A percentile compares a stretch with the other conserved stretches of the same genome.
Conservation (phyloP, 2,113 vertebrate species). For the Poeciliopsis prolifica region DNA sequence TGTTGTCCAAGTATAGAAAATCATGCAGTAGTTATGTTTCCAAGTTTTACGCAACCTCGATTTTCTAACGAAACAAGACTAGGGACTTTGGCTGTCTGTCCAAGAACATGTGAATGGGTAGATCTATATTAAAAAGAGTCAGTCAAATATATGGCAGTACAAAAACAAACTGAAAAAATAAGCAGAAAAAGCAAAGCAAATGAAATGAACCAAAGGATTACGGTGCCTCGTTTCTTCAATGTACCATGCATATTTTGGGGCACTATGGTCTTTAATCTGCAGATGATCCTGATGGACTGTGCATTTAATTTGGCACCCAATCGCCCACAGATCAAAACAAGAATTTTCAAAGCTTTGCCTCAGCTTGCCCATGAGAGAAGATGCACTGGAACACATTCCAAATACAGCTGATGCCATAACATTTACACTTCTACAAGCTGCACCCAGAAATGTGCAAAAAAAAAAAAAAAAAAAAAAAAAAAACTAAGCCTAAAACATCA, state of each 20-base stretch:
- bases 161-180: conserved; percentile 8
- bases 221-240: conserved; percentile 54
- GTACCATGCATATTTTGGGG: conserved; percentile 50
- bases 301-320: conserved; percentile 57
- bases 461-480: neutral
- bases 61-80: conserved; percentile 67
- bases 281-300: conserved; percentile 44
- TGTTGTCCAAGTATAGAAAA: conserved; percentile 53
- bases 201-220: conserved; percentile 64
- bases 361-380: conserved; percentile 44
- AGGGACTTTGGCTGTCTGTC: conserved; percentile 50
- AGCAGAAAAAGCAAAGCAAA: conserved; percentile 17
- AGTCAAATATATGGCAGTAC: conserved; percentile 17
- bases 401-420: conserved; percentile 36
- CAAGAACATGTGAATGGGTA: conserved; percentile 53
- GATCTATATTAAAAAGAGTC: conserved; percentile 58
- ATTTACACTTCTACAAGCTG: conserved; percentile 29
- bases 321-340: conserved; percentile 46
- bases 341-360: conserved; percentile 50
- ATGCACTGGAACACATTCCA: conserved; percentile 37
- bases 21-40: conserved; percentile 53
- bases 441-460: conserved; percentile 23
- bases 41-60: conserved; percentile 63
- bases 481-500: neutral
- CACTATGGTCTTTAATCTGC: conserved; percentile 37